A percentile compares a stretch with the other conserved stretches of the same genome.
Conservation (phyloP, 2,113 vertebrate species). For the Myotis brandtii region DNA sequence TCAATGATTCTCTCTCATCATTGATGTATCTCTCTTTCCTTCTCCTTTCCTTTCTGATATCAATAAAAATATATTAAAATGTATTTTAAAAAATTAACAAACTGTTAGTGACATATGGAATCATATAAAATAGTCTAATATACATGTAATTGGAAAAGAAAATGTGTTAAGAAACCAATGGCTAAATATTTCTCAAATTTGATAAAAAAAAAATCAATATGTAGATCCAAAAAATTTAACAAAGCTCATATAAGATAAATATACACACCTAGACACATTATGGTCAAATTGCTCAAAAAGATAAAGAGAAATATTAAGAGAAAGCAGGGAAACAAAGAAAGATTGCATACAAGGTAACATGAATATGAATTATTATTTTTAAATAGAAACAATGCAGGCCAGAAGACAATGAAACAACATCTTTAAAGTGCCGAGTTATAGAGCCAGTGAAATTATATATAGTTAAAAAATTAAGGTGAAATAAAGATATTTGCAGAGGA, state of each 20-base stretch:
- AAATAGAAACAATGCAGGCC: not conserved
- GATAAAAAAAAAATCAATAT: not conserved
- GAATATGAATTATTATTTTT: not conserved
- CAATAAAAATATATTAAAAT: not conserved
- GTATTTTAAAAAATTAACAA: not conserved
- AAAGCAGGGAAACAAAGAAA: not conserved
- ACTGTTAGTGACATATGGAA: not conserved
- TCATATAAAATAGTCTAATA: not conserved
- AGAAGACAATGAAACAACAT: not conserved
- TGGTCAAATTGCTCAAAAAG: not conserved
- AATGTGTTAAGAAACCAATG: not conserved
- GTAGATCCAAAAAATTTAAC: not conserved
- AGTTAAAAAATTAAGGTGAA: not conserved
- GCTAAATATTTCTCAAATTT: not conserved
- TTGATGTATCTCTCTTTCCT: too few species aligned
- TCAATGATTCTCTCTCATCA: too few species aligned
- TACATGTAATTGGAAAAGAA: not conserved
- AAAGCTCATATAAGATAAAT: not conserved
- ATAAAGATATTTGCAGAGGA: constrained; percentile 5
- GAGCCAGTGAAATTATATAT: constrained; percentile 2
- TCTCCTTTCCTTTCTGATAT: too few species aligned
- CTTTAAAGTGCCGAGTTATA: not conserved
- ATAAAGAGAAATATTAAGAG: not conserved
- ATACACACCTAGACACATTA: not conserved
- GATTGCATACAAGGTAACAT: not conserved